Evolutionary conservation across 2,888 invertebrate species (phyloP).

Genomic region (Nomada lathburiana): DNA sequence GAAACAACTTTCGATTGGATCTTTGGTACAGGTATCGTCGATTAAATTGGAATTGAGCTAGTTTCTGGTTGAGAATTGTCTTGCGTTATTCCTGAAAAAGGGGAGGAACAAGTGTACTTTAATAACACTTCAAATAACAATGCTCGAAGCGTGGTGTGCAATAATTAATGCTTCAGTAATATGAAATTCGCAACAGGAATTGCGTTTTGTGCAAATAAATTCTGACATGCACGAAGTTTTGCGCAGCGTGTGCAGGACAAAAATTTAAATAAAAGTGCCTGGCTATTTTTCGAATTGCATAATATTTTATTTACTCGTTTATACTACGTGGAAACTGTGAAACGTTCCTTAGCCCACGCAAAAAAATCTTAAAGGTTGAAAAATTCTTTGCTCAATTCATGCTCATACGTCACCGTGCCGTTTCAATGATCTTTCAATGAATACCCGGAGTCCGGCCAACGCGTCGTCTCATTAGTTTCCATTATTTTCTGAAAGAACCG

Average conservation of each 20-base stretch:
- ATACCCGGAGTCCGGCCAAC: background rate
- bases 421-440: conserved; percentile 18
- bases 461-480: conserved; percentile 45
- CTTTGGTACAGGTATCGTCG: background rate
- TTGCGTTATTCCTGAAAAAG: background rate
- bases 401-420: background rate
- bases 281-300: background rate
- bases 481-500: conserved; percentile 38
- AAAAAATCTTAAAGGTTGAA: background rate
- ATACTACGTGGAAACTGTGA: background rate
- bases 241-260: no score
- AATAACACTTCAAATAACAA: no score
- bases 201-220: no score
- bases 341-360: background rate
- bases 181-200: no score
- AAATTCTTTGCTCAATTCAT: conserved; percentile 5
- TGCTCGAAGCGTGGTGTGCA: no score
- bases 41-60: background rate
- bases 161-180: no score
- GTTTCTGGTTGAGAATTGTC: background rate
- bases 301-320: background rate
- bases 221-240: background rate
- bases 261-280: background rate
- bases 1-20: background rate
- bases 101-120: no score